These are phyloP conservation scores for Pedicia rivosa DNA, from an alignment of 2,888 invertebrate genomes.

Conservation along the genomic window DNA sequence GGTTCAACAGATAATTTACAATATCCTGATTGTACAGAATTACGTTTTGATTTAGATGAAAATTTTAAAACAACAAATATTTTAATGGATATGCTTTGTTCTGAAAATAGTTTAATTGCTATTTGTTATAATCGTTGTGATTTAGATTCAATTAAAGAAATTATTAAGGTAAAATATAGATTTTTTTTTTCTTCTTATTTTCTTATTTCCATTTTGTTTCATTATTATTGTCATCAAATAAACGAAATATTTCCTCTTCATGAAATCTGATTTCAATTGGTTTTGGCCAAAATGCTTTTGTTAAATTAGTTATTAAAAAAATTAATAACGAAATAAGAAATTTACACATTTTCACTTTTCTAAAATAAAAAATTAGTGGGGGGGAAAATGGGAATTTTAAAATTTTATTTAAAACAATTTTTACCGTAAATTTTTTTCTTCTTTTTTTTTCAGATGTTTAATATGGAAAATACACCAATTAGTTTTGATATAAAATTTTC, in stretches of 20 bases:
- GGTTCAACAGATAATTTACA: not conserved
- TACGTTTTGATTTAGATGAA: not conserved
- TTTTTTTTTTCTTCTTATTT: not conserved
- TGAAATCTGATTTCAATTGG: conserved; percentile 23
- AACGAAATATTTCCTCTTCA: conserved; percentile 25
- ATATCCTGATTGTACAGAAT: no score
- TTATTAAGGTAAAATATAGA: conserved; percentile 47
- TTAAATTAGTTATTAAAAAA: not conserved
- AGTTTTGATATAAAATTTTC: conserved; percentile 53
- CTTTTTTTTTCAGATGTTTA: conserved; percentile 43
- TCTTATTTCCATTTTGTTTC: not conserved
- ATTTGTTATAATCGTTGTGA: conserved; percentile 59
- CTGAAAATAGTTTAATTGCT: conserved; percentile 57
- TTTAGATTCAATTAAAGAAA: conserved; percentile 57
- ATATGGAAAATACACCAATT: conserved; percentile 44
- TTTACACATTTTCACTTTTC: not conserved
- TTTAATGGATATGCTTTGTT: conserved; percentile 46
- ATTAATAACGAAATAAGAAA: not conserved
- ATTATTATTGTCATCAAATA: conserved; percentile 18
- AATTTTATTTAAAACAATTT: not conserved
- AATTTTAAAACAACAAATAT: conserved; percentile 16
- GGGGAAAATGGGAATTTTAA: not conserved
- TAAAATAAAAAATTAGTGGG: not conserved
- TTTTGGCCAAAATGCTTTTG: conserved; percentile 22
- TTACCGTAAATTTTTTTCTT: conserved; percentile 1